Conservation (phyloP, 2,113 vertebrate genomes). For the Sarotherodon lohbergeri region DNA sequence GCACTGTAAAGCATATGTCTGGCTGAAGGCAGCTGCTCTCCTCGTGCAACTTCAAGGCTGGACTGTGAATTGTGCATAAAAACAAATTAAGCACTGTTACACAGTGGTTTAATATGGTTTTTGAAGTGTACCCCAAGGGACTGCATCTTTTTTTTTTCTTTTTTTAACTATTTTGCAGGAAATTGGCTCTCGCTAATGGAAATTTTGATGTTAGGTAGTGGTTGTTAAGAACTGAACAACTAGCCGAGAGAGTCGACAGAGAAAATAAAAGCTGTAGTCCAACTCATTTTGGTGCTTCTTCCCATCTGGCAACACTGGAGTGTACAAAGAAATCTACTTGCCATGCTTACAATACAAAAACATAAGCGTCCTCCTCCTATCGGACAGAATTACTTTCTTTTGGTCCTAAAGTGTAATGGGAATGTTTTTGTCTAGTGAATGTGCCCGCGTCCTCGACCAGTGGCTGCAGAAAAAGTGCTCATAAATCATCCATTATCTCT, state of each 20-base stretch:
- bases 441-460: slow-evolving; percentile 13
- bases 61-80: slow-evolving; percentile 2
- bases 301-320: background rate
- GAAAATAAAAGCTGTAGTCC: background rate
- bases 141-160: background rate
- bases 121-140: slow-evolving; percentile 23
- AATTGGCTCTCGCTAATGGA: slow-evolving; percentile 39
- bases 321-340: background rate
- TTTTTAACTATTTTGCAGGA: slow-evolving; percentile 11
- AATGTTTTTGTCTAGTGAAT: background rate
- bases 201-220: slow-evolving; percentile 16
- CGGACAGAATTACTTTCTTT: background rate
- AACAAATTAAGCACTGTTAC: slow-evolving; percentile 27
- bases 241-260: background rate
- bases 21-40: background rate
- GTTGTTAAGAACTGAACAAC: slow-evolving; percentile 1
- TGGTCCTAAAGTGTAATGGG: background rate
- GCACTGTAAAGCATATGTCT: background rate
- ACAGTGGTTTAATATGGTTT: slow-evolving; percentile 27
- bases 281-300: background rate
- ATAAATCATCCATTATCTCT: slow-evolving; percentile 69
- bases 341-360: background rate
- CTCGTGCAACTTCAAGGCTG: background rate
- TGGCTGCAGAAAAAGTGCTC: slow-evolving; percentile 2
- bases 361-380: background rate